Evolutionary conservation across 2,797 vertebrate species (phyloP), one percentile per base, ranked within the genome.

Genomic region (Parotocinclus haroldoi): DNA sequence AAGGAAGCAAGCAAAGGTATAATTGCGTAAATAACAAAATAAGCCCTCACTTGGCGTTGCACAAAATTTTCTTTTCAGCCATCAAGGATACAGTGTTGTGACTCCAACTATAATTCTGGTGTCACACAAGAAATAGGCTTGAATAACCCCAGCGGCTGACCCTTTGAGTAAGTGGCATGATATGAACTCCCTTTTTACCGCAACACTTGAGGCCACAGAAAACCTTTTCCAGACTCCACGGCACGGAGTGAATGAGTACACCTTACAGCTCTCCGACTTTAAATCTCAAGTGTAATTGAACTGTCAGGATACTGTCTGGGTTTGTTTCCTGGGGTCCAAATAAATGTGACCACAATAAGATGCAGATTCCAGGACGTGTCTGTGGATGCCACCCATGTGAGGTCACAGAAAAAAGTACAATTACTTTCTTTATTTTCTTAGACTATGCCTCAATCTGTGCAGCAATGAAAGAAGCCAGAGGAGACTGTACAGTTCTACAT

Each of bases 11-110:
- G 61, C 82, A 66, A 76, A 79, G 80, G 77, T 71, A 64, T 80
- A 80, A 79, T 79, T 80, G 75, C 76, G 80, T 86, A 87, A 80
- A 81, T 75, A 70, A 76, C 74, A 74, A 76, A 64, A 75, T 73
- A 27, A 27, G 5, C 27, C 27, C 63, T 51, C 54, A 48, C 58
- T 80, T 78, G 83, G 78, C 76, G 72, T 76, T 75, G 66, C 69
- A 71, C 76, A 76, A 66, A 14, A 77, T 75, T 77, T 64, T 75
- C 69, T 80, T 76, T 72, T 76, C 75, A 72, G 76, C 74, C 79
- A 79, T 85, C 80, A 46, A 81, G 63, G 76, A 83, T 68, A 75
- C 66, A 78, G 76, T 9, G 17, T 55, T 58, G 73, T 80, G 76
- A 78, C 76, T 76, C 63, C 58, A 57, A 68, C 77, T 56, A 80